Evolutionary conservation across 2,797 vertebrate genomes (phyloP).

Genomic region (Tenualosa ilisha): DNA sequence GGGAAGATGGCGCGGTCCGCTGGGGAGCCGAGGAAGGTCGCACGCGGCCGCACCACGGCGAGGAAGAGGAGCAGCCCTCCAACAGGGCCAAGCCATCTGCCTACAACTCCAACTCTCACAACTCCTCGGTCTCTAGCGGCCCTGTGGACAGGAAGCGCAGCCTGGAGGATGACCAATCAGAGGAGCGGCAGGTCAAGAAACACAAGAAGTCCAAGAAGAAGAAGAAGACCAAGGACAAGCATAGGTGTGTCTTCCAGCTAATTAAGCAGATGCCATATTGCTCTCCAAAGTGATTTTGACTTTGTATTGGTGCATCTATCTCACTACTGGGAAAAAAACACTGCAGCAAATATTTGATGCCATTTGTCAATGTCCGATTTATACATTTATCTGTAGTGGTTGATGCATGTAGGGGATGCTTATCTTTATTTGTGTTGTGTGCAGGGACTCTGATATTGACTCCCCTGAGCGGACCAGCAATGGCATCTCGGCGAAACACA

Average conservation of each 20-base stretch:
- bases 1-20: constrained; percentile 44
- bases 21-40: constrained; percentile 51
- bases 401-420: not conserved
- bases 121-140: constrained; percentile 52
- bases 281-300: too few species aligned
- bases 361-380: too few species aligned
- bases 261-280: not conserved
- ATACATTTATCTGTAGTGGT: not conserved
- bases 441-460: constrained; percentile 75
- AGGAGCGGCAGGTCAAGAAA: constrained; percentile 75
- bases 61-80: constrained; percentile 54
- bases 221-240: constrained; percentile 88
- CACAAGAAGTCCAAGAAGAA: constrained; percentile 93
- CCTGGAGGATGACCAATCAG: constrained; percentile 38
- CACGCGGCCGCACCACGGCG: constrained; percentile 53
- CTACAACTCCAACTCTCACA: constrained; percentile 55
- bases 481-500: constrained; percentile 73
- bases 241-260: constrained; percentile 55
- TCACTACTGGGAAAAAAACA: too few species aligned
- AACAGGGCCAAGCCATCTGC: constrained; percentile 49
- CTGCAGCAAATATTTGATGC: too few species aligned
- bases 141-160: constrained; percentile 63
- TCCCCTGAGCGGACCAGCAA: constrained; percentile 69
- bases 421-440: constrained; percentile 32
- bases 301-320: too few species aligned